A percentile compares a stretch with the other conserved stretches of the same genome.
Conservation (phyloP, 2,113 vertebrate genomes). For the Verasper variegatus region DNA sequence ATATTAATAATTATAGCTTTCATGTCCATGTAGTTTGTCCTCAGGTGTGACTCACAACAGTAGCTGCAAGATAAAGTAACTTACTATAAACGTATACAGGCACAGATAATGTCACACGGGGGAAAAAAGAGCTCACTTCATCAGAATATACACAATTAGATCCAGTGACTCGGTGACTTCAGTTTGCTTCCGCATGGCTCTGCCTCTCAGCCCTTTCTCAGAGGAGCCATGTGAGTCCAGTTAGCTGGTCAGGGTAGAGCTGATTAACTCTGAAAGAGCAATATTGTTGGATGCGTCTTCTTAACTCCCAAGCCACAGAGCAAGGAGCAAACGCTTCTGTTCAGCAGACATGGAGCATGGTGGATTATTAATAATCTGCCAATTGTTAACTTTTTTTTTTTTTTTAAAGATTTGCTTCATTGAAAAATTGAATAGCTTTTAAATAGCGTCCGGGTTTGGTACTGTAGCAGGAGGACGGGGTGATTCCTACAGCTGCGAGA, state of each 20-base stretch:
- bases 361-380: background rate
- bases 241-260: conserved; percentile 75
- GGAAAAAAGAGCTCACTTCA: conserved; percentile 40
- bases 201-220: conserved; percentile 43
- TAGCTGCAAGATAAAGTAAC: background rate
- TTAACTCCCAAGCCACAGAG: conserved; percentile 37
- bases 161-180: conserved; percentile 36
- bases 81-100: background rate
- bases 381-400: background rate
- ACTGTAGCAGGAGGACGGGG: background rate
- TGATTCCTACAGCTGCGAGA: background rate
- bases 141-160: conserved; percentile 53
- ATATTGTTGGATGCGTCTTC: conserved; percentile 68
- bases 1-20: too few relatives aligned
- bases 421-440: background rate
- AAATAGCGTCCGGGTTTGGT: conserved; percentile 20
- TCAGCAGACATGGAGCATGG: conserved; percentile 5
- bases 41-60: background rate
- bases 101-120: background rate
- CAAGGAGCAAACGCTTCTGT: conserved; percentile 11
- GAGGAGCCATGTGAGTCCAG: conserved; percentile 77
- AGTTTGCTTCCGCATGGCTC: conserved; percentile 36
- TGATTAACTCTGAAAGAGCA: conserved; percentile 73
- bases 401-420: too few relatives aligned
- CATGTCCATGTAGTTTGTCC: background rate